Evolutionary conservation across 37 sponge, comb jelly and placozoan genomes (phyloP).

Genomic region (Aphrocallistes beatrix): DNA sequence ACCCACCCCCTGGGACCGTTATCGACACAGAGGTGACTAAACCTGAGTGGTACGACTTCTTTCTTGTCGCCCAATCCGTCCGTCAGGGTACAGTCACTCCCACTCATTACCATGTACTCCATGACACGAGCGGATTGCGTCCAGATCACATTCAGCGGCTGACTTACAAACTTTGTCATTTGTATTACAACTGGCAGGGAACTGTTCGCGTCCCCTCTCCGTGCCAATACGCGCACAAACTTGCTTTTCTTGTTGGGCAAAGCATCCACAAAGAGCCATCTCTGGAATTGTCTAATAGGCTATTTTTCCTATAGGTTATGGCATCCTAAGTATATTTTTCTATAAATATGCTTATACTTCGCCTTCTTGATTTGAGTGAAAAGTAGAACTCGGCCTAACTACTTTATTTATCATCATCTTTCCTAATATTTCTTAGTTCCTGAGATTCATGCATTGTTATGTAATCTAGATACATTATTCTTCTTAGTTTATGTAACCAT

Average conservation of each 20-base stretch:
- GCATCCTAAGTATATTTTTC: too few relatives aligned
- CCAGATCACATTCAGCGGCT: conserved; percentile 94
- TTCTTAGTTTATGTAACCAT: too few relatives aligned
- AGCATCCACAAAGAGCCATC: conserved; percentile 71
- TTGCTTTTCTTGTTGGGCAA: conserved; percentile 94
- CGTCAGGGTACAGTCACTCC: conserved; percentile 92
- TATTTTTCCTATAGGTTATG: conserved; percentile 73
- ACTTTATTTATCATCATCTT: too few relatives aligned
- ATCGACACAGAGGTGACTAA: conserved; percentile 77
- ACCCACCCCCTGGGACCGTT: conserved; percentile 85
- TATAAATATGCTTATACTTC: too few relatives aligned
- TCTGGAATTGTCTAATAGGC: conserved; percentile 52
- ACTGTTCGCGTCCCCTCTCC: conserved; percentile 95
- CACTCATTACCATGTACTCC: conserved; percentile 89
- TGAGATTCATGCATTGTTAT: too few relatives aligned
- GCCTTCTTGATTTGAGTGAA: too few relatives aligned
- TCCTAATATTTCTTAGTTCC: too few relatives aligned
- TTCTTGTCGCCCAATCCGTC: conserved; percentile 86
- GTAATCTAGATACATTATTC: too few relatives aligned
- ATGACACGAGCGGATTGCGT: conserved; percentile 57
- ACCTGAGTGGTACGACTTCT: conserved; percentile 89
- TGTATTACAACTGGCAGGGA: conserved; percentile 99
- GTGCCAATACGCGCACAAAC: conserved; percentile 97
- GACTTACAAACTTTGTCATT: conserved; percentile 88
- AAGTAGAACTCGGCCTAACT: too few relatives aligned